A percentile compares a stretch with the other conserved stretches of the same genome.
phyloP scores from a whole-genome alignment of 2,888 invertebrate species.

The Lissonota sp. region DNA sequence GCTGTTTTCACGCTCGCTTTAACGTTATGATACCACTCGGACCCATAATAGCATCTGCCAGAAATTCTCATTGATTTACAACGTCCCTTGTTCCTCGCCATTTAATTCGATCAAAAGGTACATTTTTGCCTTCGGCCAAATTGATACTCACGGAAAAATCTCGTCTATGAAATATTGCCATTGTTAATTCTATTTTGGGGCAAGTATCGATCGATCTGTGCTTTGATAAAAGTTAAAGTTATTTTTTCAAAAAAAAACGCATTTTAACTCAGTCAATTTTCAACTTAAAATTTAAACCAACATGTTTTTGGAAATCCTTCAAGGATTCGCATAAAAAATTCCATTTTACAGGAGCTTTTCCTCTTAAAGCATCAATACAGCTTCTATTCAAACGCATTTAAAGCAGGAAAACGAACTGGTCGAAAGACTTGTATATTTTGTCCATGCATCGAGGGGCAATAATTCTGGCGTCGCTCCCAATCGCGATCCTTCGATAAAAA shows the following conservation, averaged over 20 bases:
- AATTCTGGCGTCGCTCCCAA: slow-evolving; percentile 61
- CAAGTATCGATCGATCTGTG: slow-evolving; percentile 34
- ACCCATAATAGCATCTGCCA: slow-evolving; percentile 21
- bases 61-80: slow-evolving; percentile 56
- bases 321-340: too few relatives aligned
- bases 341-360: too few relatives aligned
- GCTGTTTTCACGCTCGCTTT: slow-evolving; percentile 37
- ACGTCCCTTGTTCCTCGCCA: slow-evolving; percentile 31
- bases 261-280: too few relatives aligned
- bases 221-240: too few relatives aligned
- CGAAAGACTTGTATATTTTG: slow-evolving; percentile 34
- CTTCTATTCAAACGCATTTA: too few relatives aligned
- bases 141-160: slow-evolving; percentile 36
- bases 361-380: too few relatives aligned
- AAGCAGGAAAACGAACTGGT: too few relatives aligned
- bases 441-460: slow-evolving; percentile 62
- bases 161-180: slow-evolving; percentile 35
- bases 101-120: slow-evolving; percentile 57
- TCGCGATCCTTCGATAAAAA: slow-evolving; percentile 63
- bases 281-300: too few relatives aligned
- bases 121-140: slow-evolving; percentile 37
- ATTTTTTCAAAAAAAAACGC: too few relatives aligned
- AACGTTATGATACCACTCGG: slow-evolving; percentile 37
- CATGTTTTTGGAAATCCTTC: too few relatives aligned
- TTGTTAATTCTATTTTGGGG: background rate